Evolutionary conservation across 2,113 vertebrate species (phyloP).

Genomic region (Oxygymnocypris stewartii): DNA sequence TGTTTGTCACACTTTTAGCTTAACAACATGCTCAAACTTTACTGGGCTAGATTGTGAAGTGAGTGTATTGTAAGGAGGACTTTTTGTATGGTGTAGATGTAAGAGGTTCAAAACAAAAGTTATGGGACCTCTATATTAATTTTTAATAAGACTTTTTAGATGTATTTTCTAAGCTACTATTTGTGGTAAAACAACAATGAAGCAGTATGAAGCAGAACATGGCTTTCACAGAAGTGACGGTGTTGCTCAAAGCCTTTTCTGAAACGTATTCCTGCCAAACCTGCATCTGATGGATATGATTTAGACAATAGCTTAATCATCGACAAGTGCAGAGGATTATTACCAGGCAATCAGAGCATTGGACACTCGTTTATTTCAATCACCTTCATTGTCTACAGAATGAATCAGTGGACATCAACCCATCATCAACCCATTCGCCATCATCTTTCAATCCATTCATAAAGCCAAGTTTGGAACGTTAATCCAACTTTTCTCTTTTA

Average conservation of each 20-base stretch:
- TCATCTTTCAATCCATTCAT: background rate
- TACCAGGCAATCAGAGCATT: conserved; percentile 32
- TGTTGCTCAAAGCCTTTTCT: background rate
- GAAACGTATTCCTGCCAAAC: background rate
- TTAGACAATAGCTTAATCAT: conserved; percentile 43
- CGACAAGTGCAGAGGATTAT: conserved; percentile 36
- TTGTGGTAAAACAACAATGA: background rate
- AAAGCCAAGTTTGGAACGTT: conserved; percentile 31
- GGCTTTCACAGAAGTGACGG: no score
- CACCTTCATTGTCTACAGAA: conserved; percentile 41
- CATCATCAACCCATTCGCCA: background rate
- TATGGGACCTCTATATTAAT: background rate
- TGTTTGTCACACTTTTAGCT: no score
- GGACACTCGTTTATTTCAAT: conserved; percentile 46
- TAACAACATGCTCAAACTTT: no score
- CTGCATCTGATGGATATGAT: conserved; percentile 8
- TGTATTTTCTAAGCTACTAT: background rate
- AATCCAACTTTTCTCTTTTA: conserved; percentile 28
- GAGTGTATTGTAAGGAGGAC: background rate
- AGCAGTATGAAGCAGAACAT: background rate
- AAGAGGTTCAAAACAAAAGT: background rate
- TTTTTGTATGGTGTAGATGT: background rate
- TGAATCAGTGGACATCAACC: background rate
- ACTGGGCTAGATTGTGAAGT: no score
- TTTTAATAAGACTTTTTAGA: background rate